Base-by-base conservation (phyloP, 2,888 invertebrate genomes). In the Hemicrepidius hirtus region DNA sequence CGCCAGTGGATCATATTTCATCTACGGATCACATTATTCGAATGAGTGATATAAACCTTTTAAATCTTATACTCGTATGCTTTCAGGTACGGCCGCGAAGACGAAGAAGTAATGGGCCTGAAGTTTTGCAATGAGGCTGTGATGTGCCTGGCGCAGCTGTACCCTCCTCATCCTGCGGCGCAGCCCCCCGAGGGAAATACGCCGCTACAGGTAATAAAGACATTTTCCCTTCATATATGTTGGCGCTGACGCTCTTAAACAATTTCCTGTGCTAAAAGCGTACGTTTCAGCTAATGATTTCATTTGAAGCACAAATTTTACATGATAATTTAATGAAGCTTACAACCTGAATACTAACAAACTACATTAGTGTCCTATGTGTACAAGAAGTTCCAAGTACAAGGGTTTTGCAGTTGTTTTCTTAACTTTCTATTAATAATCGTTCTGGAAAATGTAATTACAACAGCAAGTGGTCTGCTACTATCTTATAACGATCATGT, bases 71-170 rank as follows among this genome's bases (percentile, higher is more conserved):
- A 32, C 5, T 24, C 5, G n/a, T n/a, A n/a, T 67, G 63, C 71
- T 78, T 79, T n/a, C 85, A 93, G 93, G 79, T 99, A 99, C 84
- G 98, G 98, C 0, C 90, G 98, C 55, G 98, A 99, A 88, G 98
- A 99, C 85, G 95, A 99, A 85, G 98, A 99, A 87, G 98, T 99
- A 21, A 95, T 99, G 93, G 99, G 99, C 0, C 90, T 99, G 78
- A 97, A 97, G 83, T 99, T 99, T 88, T 96, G 98, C 88, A 99
- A 98, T 86, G 98, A 99, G 87, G 95, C 98, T 65, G 94, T 97
- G 84, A 94, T 98, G 92, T 95, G 97, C 82, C 89, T 97, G 68
- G 93, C 94, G 64, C 96, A 96, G 85, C 90, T 97, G 62, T 95
- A 95, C 89, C 96, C 96, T 0, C 90, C 91, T 10, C 82, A 80